phyloP scores from a whole-genome alignment of 1,140 invertebrate genomes.

The Oryzaephilus surinamensis region DNA sequence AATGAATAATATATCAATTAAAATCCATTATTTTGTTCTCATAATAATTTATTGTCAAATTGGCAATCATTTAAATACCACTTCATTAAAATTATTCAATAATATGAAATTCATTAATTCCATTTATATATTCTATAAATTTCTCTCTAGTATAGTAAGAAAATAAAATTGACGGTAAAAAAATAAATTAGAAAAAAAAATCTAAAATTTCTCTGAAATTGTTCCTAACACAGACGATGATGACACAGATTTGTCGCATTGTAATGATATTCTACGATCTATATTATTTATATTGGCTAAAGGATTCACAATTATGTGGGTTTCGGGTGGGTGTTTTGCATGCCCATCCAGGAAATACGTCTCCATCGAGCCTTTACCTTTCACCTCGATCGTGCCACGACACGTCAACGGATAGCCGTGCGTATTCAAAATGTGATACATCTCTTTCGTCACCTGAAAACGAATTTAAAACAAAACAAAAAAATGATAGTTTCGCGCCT shows the following conservation, averaged over 20 bases:
- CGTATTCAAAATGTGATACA: conserved; percentile 62
- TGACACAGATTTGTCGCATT: conserved; percentile 6
- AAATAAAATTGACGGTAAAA: too few species aligned
- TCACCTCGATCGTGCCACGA: conserved; percentile 77
- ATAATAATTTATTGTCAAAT: conserved; percentile 12
- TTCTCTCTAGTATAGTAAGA: too few species aligned
- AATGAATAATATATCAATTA: too few species aligned
- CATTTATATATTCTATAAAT: too few species aligned
- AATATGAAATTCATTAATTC: neutral
- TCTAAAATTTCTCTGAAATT: conserved; percentile 22
- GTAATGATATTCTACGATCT: conserved; percentile 8
- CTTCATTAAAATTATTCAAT: conserved; percentile 3
- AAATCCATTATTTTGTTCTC: conserved; percentile 2
- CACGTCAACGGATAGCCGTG: conserved; percentile 68
- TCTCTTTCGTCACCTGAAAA: conserved; percentile 74
- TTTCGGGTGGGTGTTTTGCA: conserved; percentile 15
- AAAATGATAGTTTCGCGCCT: too few species aligned
- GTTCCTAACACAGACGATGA: conserved; percentile 20
- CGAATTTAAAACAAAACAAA: conserved; percentile 1
- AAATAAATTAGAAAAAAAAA: conserved; percentile 5
- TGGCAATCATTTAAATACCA: conserved; percentile 7
- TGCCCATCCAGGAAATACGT: conserved; percentile 74
- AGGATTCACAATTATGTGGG: conserved; percentile 33
- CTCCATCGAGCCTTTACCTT: conserved; percentile 92
- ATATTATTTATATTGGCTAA: conserved; percentile 16